These are phyloP conservation scores for Drosophila sechellia DNA, from an alignment of 1,140 invertebrate species.

Conservation along the genomic window DNA sequence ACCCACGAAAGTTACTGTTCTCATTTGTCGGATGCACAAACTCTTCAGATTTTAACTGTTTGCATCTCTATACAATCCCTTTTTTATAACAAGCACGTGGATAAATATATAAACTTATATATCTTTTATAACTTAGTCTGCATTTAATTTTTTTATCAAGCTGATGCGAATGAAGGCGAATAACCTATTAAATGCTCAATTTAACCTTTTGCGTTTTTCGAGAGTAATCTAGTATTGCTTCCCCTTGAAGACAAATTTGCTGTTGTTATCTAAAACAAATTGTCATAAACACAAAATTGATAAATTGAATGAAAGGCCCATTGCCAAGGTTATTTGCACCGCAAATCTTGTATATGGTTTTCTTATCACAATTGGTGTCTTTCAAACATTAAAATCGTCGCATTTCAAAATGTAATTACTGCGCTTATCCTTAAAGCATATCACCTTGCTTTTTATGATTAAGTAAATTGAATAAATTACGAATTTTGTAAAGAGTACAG, in stretches of 20 bases:
- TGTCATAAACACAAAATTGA: conserved; percentile 9
- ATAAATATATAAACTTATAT: neutral
- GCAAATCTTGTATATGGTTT: neutral
- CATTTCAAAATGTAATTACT: neutral
- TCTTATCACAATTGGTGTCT: neutral
- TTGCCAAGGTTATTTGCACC: conserved; percentile 3
- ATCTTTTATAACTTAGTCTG: no score
- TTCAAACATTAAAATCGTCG: neutral
- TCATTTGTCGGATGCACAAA: neutral
- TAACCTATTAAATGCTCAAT: neutral
- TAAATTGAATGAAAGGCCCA: conserved; percentile 6
- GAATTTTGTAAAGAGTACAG: no score
- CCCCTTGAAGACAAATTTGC: no score
- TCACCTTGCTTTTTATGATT: neutral
- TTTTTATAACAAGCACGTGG: no score
- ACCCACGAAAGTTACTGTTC: neutral
- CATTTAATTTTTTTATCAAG: neutral
- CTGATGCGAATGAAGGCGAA: neutral
- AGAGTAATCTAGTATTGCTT: neutral
- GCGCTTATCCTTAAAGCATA: neutral
- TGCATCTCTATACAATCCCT: no score
- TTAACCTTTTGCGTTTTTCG: neutral
- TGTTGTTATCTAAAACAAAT: conserved; percentile 3
- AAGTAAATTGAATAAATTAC: no score
- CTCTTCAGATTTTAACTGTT: neutral